Evolutionary conservation across 2,113 vertebrate species (phyloP), one percentile per base, ranked within the genome.

Genomic region (Murina feae): DNA sequence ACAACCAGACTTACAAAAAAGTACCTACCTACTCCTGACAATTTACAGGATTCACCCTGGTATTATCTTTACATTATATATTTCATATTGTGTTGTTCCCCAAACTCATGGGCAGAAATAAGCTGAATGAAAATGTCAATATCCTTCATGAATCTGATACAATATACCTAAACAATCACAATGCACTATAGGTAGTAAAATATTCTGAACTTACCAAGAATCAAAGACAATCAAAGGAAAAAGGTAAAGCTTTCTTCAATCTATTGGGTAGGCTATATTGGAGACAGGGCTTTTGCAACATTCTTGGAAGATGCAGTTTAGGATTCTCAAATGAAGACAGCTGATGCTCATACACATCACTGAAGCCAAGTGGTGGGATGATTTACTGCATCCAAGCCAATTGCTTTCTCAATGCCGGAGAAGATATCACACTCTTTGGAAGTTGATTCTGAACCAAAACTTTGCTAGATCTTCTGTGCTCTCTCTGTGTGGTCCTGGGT

Each of bases 401-500:
- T 72, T 83, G 35, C 28, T 76, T 92, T 83, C 53, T 91, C 35
- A 63, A 1, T 69, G 37, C 65, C 92, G 60, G 58, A 86, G 85
- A 92, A 95, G 86, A 91, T 65, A 76, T 91, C 92, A 84, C 28
- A 86, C 58, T 93, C 58, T 94, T 90, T 79, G 86, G 28, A 96
- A 96, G 89, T 42, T 95, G 94, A 89, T 72, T 87, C 66, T 90
- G 92, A 96, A 86, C 91, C 82, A 63, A 68, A 91, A 84, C 81
- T 94, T 58, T 12, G 84, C 16, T 95, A 71, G 55, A 63, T 95
- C 82, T 96, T 47, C 79, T 75, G 13, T 82, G 23, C 71, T 91
- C 69, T 23, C 39, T 96, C 89, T 96, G 96, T 75, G 96, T 97
- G 97, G 97, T 95, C 96, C 12, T 91, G 84, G 47, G 84, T 96